Evolutionary conservation across 2,888 invertebrate species (phyloP).

Genomic region (Stegophylla sp.): DNA sequence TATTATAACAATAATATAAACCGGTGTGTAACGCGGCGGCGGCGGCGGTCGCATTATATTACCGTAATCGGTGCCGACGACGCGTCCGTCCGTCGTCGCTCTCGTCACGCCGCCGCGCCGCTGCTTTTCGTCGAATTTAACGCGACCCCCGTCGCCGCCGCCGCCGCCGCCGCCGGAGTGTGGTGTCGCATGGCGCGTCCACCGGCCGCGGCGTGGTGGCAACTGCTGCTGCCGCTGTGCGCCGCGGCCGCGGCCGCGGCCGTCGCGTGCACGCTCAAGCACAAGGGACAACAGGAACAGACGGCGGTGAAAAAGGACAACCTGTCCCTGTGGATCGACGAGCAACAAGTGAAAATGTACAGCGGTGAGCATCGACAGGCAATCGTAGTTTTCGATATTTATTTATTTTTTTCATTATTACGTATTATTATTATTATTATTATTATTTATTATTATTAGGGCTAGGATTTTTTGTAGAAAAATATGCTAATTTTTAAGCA

Average conservation of each 20-base stretch:
- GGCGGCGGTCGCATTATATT: too few relatives aligned
- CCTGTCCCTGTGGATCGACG: slow-evolving; percentile 87
- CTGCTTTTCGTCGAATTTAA: too few relatives aligned
- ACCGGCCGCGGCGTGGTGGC: slow-evolving; percentile 46
- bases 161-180: neutral
- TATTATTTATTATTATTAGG: neutral
- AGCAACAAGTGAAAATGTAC: slow-evolving; percentile 88
- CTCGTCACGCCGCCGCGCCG: too few relatives aligned
- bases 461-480: too few relatives aligned
- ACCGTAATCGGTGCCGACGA: too few relatives aligned
- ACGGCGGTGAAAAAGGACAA: slow-evolving; percentile 69
- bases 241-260: slow-evolving; percentile 2
- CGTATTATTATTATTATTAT: too few relatives aligned
- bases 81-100: too few relatives aligned
- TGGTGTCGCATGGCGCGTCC: slow-evolving; percentile 38
- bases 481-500: too few relatives aligned
- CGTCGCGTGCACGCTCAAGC: slow-evolving; percentile 39
- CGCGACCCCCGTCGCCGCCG: too few relatives aligned
- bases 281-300: slow-evolving; percentile 29
- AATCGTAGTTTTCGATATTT: neutral
- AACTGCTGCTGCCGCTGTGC: slow-evolving; percentile 41
- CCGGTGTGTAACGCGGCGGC: too few relatives aligned
- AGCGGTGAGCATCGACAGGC: slow-evolving; percentile 73
- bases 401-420: too few relatives aligned
- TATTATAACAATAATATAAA: too few relatives aligned